Conservation (phyloP, 2,888 invertebrate species). For the Pycnomerus fuliginosus region DNA sequence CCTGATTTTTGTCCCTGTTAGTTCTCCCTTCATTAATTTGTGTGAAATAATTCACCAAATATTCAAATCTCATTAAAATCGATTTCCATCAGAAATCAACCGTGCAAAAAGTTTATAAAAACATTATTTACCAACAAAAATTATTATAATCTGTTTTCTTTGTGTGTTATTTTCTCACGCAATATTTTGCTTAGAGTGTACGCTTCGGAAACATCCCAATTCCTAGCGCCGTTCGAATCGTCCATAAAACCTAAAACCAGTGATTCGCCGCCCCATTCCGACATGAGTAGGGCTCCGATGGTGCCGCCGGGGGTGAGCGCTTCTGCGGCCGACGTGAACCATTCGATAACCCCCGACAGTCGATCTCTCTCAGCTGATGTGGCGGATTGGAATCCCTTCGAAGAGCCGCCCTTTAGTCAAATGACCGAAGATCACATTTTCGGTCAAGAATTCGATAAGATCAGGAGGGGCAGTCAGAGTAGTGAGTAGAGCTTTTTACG, state of each 20-base stretch:
- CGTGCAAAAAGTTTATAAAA: too few relatives aligned
- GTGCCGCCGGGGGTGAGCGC: constrained; percentile 48
- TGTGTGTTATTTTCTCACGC: neutral
- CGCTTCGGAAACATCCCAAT: constrained; percentile 72
- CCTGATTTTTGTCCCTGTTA: too few relatives aligned
- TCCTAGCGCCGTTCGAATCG: constrained; percentile 71
- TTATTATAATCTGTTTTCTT: too few relatives aligned
- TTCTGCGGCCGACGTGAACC: constrained; percentile 50
- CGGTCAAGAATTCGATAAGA: constrained; percentile 81
- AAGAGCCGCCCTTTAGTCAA: constrained; percentile 71
- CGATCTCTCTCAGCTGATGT: constrained; percentile 59
- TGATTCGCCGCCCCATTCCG: constrained; percentile 39
- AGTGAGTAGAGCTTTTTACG: constrained; percentile 59
- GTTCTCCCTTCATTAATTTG: too few relatives aligned
- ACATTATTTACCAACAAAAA: too few relatives aligned
- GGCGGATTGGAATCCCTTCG: constrained; percentile 82
- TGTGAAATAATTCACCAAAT: too few relatives aligned
- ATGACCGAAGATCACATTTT: constrained; percentile 80
- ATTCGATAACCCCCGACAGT: constrained; percentile 40
- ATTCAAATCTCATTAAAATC: too few relatives aligned
- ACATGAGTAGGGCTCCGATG: constrained; percentile 28
- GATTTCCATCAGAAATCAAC: too few relatives aligned
- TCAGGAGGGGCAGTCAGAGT: constrained; percentile 74
- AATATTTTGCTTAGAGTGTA: constrained; percentile 59
- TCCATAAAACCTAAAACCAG: constrained; percentile 60